Conservation (phyloP, 2,113 vertebrate genomes). For the Lagopus leucura region DNA sequence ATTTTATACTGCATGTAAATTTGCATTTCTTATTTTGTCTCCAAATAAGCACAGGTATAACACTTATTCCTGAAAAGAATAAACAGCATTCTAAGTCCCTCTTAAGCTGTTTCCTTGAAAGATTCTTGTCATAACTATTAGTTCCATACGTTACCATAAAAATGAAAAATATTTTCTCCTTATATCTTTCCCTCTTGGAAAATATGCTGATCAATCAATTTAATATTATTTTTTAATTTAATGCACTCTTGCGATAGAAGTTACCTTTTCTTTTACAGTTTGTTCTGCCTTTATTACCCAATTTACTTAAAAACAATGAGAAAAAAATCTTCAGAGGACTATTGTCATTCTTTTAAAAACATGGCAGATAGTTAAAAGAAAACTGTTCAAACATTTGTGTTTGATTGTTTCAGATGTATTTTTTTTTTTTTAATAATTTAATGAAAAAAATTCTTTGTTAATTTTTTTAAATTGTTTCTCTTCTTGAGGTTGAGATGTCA, state of each 20-base stretch:
- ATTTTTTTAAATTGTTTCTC: not conserved
- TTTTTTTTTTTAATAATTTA: not conserved
- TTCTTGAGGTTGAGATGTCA: not conserved
- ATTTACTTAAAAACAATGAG: not conserved
- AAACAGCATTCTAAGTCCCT: not conserved
- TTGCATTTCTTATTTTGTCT: not conserved
- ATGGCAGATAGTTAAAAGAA: not conserved
- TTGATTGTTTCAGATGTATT: not conserved
- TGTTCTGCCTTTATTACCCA: not conserved
- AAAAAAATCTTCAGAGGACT: not conserved
- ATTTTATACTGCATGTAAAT: not conserved
- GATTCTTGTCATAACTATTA: not conserved
- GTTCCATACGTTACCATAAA: not conserved
- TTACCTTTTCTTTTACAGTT: not conserved
- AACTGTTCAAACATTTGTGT: not conserved
- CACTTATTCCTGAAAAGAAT: not conserved
- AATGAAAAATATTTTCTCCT: not conserved
- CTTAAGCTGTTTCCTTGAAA: not conserved
- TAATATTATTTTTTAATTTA: not conserved
- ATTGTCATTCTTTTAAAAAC: not conserved
- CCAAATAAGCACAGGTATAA: not conserved
- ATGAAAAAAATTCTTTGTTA: not conserved
- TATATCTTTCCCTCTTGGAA: not conserved
- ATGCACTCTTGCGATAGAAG: not conserved
- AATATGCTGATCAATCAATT: fast-evolving